phyloP scores from a whole-genome alignment of 1,140 invertebrate genomes.

The Drosophila pallidifrons region DNA sequence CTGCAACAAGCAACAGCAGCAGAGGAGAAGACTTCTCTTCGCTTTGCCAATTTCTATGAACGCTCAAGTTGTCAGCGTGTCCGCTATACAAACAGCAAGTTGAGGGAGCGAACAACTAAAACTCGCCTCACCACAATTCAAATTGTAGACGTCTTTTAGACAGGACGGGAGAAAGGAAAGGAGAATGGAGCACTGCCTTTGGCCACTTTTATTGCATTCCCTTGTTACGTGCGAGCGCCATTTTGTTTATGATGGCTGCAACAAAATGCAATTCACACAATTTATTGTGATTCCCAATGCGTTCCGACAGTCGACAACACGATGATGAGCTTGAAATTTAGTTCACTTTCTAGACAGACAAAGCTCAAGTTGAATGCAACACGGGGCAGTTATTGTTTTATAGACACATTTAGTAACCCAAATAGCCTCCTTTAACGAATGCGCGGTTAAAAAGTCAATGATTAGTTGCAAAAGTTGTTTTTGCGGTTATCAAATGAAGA shows the following conservation, averaged over 20 bases:
- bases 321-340: background rate
- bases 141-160: constrained; percentile 66
- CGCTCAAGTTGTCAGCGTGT: constrained; percentile 73
- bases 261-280: constrained; percentile 60
- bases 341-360: background rate
- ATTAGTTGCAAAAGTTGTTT: too few relatives aligned
- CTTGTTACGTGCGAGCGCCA: constrained; percentile 54
- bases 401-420: background rate
- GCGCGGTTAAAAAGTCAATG: too few relatives aligned
- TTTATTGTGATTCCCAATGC: constrained; percentile 71
- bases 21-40: background rate
- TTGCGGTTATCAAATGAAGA: too few relatives aligned
- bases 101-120: background rate
- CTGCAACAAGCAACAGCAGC: background rate
- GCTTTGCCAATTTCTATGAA: constrained; percentile 70
- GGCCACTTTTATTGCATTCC: constrained; percentile 46
- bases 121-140: constrained; percentile 64
- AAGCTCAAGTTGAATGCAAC: background rate
- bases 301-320: constrained; percentile 27
- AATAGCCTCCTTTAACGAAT: background rate
- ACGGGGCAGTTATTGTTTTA: background rate
- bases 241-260: constrained; percentile 72
- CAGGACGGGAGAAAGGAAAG: background rate
- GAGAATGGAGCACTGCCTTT: constrained; percentile 1
- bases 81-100: constrained; percentile 41